Base-by-base conservation (phyloP, 2,797 vertebrate genomes). In the Decapterus maruadsi region DNA sequence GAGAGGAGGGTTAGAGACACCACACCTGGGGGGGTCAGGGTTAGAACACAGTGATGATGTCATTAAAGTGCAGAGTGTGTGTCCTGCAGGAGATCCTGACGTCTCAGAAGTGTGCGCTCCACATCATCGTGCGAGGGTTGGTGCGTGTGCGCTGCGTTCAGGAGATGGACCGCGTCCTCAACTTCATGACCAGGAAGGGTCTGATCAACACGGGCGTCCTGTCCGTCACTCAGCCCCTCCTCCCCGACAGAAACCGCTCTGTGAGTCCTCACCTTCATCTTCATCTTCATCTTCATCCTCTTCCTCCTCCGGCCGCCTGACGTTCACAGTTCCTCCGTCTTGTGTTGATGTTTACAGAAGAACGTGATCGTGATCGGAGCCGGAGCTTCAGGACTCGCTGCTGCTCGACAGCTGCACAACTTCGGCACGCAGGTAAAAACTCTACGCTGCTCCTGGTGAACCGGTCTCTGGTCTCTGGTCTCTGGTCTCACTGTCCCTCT, bases 111-210 rank as follows among this genome's bases (percentile, higher is more conserved):
- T 99, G 98, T 59, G 93, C 96, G 11, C 93, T 95, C 58, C 95
- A 98, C 63, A 95, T 99, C 87, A 95, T 97, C 0, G 98, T 98
- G 8, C 96, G 98, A 0, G 97, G 98, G 0, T 88, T 99, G 50
- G 97, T 98, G 77, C 93, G 94, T 0, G 91, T 95, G 68, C 96
- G 97, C 68, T 99, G 98, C 0, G 96, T 99, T 6, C 96, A 98
- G 90, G 98, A 99, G 86, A 93, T 97, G 93, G 97, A 97, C 81
- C 94, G 96, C 31, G 96, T 99, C 72, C 96, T 99, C 62, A 89
- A 97, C 85, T 99, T 99, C 84, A 97, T 99, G 96, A 98, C 96
- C 17, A 95, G 97, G 58, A 99, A 99, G 92, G 98, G 98, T 17
- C 93, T 99, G 70, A 97, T 99, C 92, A 99, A 99, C 90, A 99